Evolutionary conservation across 2,797 vertebrate species (phyloP).

Genomic region (Garrulus glandarius): DNA sequence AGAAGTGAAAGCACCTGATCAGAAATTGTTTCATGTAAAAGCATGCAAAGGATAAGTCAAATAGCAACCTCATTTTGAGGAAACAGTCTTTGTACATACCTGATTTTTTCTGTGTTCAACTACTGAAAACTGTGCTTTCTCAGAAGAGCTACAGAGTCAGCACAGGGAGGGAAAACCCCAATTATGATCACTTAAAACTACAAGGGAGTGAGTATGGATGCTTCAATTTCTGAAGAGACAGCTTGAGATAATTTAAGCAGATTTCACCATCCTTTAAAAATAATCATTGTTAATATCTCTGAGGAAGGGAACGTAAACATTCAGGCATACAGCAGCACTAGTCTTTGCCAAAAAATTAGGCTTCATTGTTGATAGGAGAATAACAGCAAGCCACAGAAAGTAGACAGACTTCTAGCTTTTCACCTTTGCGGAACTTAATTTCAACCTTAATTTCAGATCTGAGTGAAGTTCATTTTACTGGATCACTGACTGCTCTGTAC

Average conservation of each 20-base stretch:
- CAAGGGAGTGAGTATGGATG: not conserved
- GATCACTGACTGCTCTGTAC: not conserved
- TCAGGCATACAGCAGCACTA: not conserved
- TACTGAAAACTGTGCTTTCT: not conserved
- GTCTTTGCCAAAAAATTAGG: not conserved
- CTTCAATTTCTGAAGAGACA: not conserved
- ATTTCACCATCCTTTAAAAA: not conserved
- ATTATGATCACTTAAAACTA: not conserved
- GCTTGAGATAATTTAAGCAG: not conserved
- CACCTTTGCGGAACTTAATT: not conserved
- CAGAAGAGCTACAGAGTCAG: not conserved
- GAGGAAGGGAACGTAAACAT: not conserved
- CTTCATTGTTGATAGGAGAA: not conserved
- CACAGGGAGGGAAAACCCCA: not conserved
- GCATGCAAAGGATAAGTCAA: not conserved
- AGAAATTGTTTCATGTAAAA: not conserved
- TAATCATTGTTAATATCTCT: not conserved
- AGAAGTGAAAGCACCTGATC: not conserved
- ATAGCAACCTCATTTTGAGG: not conserved
- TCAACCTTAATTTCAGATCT: not conserved
- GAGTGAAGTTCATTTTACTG: constrained; percentile 3
- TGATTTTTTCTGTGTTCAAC: not conserved
- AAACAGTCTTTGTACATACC: not conserved
- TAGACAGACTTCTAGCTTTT: not conserved
- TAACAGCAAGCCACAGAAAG: not conserved